Percentiles rank a stretch among this genome's conserved stretches.
These are phyloP conservation scores for Phalacrocorax carbo DNA, from an alignment of 2,113 vertebrate species.

Conservation along the genomic window DNA sequence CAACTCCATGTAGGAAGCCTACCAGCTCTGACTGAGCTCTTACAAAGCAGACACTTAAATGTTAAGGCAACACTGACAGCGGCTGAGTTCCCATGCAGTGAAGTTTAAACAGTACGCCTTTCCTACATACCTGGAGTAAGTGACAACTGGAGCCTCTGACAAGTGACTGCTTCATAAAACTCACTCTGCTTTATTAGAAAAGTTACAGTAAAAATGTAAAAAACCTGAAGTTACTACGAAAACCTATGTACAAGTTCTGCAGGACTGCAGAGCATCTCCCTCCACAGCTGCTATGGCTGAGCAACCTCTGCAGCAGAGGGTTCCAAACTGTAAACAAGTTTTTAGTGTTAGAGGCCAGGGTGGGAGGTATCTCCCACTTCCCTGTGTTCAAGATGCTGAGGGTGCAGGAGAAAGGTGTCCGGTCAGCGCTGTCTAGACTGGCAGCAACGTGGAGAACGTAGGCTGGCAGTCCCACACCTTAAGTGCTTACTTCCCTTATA, in stretches of 20 bases:
- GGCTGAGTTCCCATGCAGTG: background rate
- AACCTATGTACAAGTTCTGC: constrained; percentile 17
- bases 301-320: background rate
- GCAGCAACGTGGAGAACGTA: fast-evolving
- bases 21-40: background rate
- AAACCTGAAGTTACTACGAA: background rate
- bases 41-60: background rate
- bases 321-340: constrained; percentile 11
- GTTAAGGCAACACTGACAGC: background rate
- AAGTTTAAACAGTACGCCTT: background rate
- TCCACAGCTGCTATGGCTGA: background rate
- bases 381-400: background rate
- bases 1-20: background rate
- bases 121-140: fast-evolving
- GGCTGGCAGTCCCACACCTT: background rate
- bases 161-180: background rate
- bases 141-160: background rate
- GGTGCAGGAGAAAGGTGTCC: background rate
- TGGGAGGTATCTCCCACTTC: background rate
- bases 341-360: constrained; percentile 1
- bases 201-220: constrained; percentile 46
- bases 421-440: background rate
- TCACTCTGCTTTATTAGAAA: constrained; percentile 53
- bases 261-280: background rate
- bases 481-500: background rate